Evolutionary conservation across 2,113 vertebrate genomes (phyloP).

Genomic region (Nicator chloris): DNA sequence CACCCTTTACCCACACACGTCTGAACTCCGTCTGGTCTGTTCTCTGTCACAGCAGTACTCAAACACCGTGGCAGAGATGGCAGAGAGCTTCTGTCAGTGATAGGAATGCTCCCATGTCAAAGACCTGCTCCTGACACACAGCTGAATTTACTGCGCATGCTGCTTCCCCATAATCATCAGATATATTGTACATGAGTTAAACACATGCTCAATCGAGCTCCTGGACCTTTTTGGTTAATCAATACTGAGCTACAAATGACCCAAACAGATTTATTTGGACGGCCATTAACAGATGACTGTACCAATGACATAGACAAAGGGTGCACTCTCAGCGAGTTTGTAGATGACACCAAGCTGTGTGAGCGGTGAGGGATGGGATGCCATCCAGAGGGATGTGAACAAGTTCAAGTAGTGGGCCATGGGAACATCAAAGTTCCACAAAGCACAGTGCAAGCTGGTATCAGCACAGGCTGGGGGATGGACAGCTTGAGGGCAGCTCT

Average conservation of each 20-base stretch:
- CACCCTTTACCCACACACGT: accelerated
- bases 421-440: background rate
- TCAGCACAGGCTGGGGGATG: background rate
- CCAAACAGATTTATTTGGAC: background rate
- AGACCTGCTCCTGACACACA: background rate
- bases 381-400: background rate
- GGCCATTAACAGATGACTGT: background rate
- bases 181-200: background rate
- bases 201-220: background rate
- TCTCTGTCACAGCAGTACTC: background rate
- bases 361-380: background rate
- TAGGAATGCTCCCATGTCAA: background rate
- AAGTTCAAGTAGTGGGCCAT: background rate
- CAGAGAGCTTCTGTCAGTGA: background rate
- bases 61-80: too few species aligned
- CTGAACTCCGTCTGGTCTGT: background rate
- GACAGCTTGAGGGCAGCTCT: background rate
- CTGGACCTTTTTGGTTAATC: background rate
- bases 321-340: background rate
- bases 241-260: background rate
- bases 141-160: background rate
- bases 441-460: background rate
- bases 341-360: background rate
- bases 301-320: background rate
- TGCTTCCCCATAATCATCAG: background rate